phyloP scores from a whole-genome alignment of 2,113 vertebrate genomes.

The Cettia cetti region DNA sequence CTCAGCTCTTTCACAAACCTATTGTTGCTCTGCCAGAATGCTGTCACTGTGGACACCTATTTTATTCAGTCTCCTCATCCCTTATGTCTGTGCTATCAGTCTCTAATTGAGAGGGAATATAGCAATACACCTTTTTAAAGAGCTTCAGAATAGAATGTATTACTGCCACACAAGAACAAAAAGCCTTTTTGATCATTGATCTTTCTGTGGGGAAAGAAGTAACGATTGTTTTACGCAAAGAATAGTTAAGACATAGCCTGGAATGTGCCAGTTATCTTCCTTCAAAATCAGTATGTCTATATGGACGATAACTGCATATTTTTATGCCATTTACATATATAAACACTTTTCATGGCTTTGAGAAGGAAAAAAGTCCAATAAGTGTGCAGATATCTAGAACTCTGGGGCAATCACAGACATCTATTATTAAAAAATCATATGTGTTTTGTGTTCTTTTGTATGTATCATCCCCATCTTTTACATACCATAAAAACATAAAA shows the following conservation, averaged over 20 bases:
- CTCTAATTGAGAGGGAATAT: slow-evolving; percentile 1
- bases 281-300: not conserved
- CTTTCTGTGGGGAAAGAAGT: not conserved
- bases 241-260: not conserved
- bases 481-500: not conserved
- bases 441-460: not conserved
- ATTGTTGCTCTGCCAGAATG: not conserved
- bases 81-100: not conserved
- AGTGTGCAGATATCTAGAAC: not conserved
- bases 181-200: not conserved
- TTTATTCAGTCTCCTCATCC: not conserved
- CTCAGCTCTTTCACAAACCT: not conserved
- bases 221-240: not conserved
- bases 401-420: not conserved
- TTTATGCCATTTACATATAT: not conserved
- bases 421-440: not conserved
- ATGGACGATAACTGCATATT: not conserved
- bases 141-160: not conserved
- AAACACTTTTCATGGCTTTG: not conserved
- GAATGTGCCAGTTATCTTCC: not conserved
- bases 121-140: not conserved
- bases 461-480: not conserved
- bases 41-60: not conserved
- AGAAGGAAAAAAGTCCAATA: not conserved
- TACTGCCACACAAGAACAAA: not conserved